Evolutionary conservation across 64 coral and sea anemone species (phyloP), one percentile per base, ranked within the genome.

Genomic region (Hydrozoanthus tunicans): DNA sequence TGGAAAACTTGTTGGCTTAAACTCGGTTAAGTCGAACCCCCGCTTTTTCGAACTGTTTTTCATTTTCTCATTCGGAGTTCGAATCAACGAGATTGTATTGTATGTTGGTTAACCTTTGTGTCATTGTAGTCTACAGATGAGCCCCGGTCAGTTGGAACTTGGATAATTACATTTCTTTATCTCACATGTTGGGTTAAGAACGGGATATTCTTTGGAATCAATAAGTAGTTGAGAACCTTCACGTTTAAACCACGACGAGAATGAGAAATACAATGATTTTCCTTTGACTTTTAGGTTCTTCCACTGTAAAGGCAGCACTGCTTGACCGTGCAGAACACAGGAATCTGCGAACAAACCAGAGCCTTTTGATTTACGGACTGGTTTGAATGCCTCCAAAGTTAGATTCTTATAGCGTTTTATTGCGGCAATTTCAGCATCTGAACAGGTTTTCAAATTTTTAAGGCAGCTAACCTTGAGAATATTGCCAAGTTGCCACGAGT

Each of bases 401-500:
- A 73, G 72, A 15, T 89, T 56, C 17, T 90, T 76, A 78, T 91
- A 97, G 60, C 75, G 70, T 64, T 90, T 93, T 13, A 97, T 89
- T 25, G 85, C 89, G 53, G 76, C 89, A 63, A 83, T 70, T 92
- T 97, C 95, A 58, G 91, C 58, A 4, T 92, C 75, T 77, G 81
- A 58, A 71, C 95, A 97, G 2, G 15, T 74, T 5, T 82, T 73
- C 23, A 90, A 85, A 24, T 89, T 62, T 4, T 58, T 77, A 20
- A 91, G 83, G 57, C 95, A 97, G 7, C 54, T 58, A 53, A 97
- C 82, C 60, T 90, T 93, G 13, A 93, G 74, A 27, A 97, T 79
- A 55, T 97, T 88, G 15, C 68, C 77, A 24, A 97, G 60, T 85
- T 97, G 95, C 95, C 95, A 97, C 8, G 95, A 93, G 78, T 97